Evolutionary conservation across 2,113 vertebrate species (phyloP).

Genomic region (Podilymbus podiceps): DNA sequence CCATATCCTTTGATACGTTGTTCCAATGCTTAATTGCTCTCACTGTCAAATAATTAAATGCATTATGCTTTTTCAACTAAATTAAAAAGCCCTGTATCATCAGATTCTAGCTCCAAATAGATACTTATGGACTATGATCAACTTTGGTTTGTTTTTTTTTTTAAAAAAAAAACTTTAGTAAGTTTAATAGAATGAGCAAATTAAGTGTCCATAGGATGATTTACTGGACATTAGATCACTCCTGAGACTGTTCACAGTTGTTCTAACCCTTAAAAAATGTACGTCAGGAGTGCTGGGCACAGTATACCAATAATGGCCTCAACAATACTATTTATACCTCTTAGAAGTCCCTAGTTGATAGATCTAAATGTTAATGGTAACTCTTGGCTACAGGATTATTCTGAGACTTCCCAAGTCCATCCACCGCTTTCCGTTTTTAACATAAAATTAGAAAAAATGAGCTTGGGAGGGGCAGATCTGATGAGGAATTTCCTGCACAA

Average conservation of each 20-base stretch:
- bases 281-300: background rate
- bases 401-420: background rate
- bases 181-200: background rate
- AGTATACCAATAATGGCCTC: background rate
- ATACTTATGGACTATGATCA: background rate
- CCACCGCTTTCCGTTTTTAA: background rate
- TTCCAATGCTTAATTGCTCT: conserved; percentile 26
- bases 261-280: background rate
- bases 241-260: background rate
- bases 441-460: background rate
- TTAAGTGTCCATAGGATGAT: background rate
- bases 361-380: conserved; percentile 5
- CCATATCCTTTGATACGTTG: background rate
- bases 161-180: background rate
- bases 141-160: background rate
- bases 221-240: background rate
- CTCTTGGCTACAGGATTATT: background rate
- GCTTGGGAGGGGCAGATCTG: background rate
- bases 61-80: conserved; percentile 1
- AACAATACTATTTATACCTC: conserved; percentile 49
- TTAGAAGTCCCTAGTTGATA: background rate
- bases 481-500: background rate
- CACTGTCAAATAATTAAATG: conserved; percentile 31
- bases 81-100: conserved; percentile 3
- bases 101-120: background rate